Evolutionary conservation across 2,797 vertebrate genomes (phyloP).

Genomic region (Cyprinodon diabolis): DNA sequence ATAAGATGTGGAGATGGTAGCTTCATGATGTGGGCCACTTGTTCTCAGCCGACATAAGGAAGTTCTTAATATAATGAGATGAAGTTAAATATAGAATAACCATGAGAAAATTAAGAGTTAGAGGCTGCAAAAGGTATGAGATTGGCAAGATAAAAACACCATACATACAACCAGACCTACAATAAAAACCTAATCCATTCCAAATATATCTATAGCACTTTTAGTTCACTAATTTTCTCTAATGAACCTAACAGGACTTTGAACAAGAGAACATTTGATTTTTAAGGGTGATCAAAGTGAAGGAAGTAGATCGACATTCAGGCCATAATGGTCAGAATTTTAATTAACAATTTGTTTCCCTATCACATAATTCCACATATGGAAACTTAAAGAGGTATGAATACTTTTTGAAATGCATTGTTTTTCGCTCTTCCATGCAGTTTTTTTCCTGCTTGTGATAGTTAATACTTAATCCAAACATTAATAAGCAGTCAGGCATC

Average conservation of each 20-base stretch:
- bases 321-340: background rate
- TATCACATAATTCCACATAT: no score
- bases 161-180: no score
- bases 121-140: background rate
- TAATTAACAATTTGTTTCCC: background rate
- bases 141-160: background rate
- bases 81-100: background rate
- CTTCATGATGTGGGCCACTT: no score
- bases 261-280: background rate
- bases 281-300: background rate
- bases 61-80: background rate
- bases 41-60: background rate
- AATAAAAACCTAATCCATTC: background rate
- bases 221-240: background rate
- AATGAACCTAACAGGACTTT: background rate
- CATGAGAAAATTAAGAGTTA: background rate
- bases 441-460: slow-evolving; percentile 16
- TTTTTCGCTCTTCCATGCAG: background rate
- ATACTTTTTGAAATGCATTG: background rate
- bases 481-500: slow-evolving; percentile 23
- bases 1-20: no score
- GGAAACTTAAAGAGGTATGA: background rate
- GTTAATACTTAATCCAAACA: slow-evolving; percentile 38
- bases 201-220: background rate
- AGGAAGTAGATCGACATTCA: background rate